Base-by-base conservation (phyloP, 2,113 vertebrate species). In the Ariopsis seemanni region DNA sequence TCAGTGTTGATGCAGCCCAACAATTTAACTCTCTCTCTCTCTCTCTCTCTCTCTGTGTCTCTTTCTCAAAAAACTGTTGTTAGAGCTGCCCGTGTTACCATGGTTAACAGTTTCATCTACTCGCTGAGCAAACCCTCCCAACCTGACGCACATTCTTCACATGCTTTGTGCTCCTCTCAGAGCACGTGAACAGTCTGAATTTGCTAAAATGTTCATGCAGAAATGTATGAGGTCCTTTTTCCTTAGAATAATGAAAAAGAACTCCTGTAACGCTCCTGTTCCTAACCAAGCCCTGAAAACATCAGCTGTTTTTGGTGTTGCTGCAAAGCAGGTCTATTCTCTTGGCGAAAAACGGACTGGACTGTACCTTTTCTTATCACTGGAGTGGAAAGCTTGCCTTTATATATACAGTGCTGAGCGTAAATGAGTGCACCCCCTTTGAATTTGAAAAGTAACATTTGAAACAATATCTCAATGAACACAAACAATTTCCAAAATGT, bases 61-160 rank as follows among this genome's bases (percentile, higher is more conserved):
- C 22, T 77, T 5, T n/a, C 22, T n/a, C 12, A 15, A 11, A 42
- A 78, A 80, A 80, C 15, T 6, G n/a, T 58, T 78, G 78, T 67
- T 14, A 12, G 27, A 80, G 60, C 75, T 80, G 60, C 75, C 63
- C 4, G 27, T 80, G 85, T 86, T 86, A 67, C 85, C 62, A 86
- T 86, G 85, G 85, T 69, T 86, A 80, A 78, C 75, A 55, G 74
- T 55, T 63, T 86, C 50, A 79, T 86, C 50, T 67, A 7, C 62
- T 62, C 5, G 14, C 85, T 67, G 48, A 74, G 71, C 55, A 85
- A 63, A 63, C 48, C 58, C 60, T 79, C 85, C 60, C 71, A 63
- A 60, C 58, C 58, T 63, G 52, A 63, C n/a, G 62, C 62, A 86
- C 27, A 30, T 27, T 50, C 22, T 78, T 71, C 30, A 60, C 69